These are phyloP conservation scores for Coenonympha arcania DNA, from an alignment of 2,888 invertebrate species.

Conservation along the genomic window DNA sequence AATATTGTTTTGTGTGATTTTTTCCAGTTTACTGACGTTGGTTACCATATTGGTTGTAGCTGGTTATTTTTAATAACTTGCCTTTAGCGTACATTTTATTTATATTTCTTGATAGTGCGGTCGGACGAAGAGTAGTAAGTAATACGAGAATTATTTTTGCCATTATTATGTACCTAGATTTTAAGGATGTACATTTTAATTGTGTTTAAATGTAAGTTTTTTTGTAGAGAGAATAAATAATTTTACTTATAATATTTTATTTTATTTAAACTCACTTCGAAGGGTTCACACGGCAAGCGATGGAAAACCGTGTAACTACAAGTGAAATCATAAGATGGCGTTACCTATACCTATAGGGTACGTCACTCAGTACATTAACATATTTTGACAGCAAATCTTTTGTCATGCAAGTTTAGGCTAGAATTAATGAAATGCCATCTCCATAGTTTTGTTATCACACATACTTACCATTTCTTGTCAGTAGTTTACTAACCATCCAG, in stretches of 20 bases:
- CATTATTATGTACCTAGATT: constrained; percentile 68
- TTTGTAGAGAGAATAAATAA: constrained; percentile 64
- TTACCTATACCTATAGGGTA: no score
- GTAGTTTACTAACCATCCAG: no score
- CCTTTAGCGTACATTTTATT: constrained; percentile 61
- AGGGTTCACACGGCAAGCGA: no score
- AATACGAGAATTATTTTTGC: constrained; percentile 62
- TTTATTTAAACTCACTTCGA: no score
- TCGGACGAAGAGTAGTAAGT: constrained; percentile 35
- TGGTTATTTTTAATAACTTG: constrained; percentile 46
- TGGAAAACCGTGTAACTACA: no score
- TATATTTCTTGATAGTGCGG: constrained; percentile 58
- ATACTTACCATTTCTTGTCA: no score
- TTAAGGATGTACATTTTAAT: constrained; percentile 71
- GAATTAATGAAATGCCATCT: no score
- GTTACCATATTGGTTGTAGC: constrained; percentile 43
- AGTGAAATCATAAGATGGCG: no score
- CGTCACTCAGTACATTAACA: no score
- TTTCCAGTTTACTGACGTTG: constrained; percentile 20
- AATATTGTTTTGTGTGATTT: neutral
- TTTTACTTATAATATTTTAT: constrained; percentile 27
- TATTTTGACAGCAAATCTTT: no score
- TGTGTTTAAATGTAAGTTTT: constrained; percentile 67
- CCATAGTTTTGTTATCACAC: no score
- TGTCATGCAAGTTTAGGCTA: no score